Conservation (phyloP, 2,113 vertebrate genomes). For the Marmota monax region DNA sequence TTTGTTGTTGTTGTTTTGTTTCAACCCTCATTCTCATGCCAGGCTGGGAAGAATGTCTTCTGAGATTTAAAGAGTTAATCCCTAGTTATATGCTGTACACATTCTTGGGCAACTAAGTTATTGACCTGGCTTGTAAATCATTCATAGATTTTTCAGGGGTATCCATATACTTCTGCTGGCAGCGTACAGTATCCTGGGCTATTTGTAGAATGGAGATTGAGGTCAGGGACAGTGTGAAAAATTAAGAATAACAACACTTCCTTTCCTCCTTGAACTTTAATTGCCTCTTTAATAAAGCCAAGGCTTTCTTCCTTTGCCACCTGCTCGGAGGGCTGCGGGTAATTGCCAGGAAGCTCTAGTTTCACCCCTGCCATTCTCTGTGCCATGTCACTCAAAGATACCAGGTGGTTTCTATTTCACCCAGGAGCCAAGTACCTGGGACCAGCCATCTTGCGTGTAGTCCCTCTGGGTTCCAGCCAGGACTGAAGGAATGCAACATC, state of each 20-base stretch:
- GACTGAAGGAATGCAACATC: constrained; percentile 45
- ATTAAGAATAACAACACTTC: constrained; percentile 80
- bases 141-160: constrained; percentile 84
- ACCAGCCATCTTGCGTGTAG: background rate
- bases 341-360: background rate
- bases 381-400: background rate
- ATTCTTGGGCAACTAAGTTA: constrained; percentile 87
- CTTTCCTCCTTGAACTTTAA: constrained; percentile 78
- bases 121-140: constrained; percentile 88
- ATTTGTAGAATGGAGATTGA: constrained; percentile 76
- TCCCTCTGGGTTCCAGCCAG: background rate
- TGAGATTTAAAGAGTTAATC: constrained; percentile 82
- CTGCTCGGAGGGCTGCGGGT: constrained; percentile 38
- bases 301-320: constrained; percentile 58
- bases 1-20: constrained; percentile 5
- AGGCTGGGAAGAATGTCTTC: constrained; percentile 59
- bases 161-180: constrained; percentile 82
- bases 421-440: background rate
- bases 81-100: constrained; percentile 76
- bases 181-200: constrained; percentile 69
- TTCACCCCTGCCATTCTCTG: background rate
- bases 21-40: constrained; percentile 48
- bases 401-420: constrained; percentile 8
- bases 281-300: constrained; percentile 67
- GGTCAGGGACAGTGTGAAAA: constrained; percentile 74